Evolutionary conservation across 2,113 vertebrate genomes (phyloP), one percentile per base, ranked within the genome.

Genomic region (Notarius quadriscutis): DNA sequence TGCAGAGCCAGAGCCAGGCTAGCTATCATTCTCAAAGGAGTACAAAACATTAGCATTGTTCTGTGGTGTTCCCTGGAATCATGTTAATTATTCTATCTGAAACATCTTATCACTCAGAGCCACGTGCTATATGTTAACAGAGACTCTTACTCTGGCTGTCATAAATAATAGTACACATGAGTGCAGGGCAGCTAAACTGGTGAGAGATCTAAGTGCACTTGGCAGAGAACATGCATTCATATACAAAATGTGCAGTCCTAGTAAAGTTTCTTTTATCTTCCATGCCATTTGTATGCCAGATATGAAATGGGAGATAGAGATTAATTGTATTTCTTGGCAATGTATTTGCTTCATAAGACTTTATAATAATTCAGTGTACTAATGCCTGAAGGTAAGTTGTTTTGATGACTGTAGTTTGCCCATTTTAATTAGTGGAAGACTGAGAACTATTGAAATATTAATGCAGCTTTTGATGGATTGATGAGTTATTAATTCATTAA

Each of bases 91-190:
- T 89, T 86, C 55, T 65, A 83, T 78, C 69, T 65, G 62, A 65
- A 86, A 89, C 75, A 74, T 71, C 75, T 84, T 89, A 80, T 86
- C 62, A 60, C 63, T 74, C 25, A 48, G 65, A 77, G 53, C 62
- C 88, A 84, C 65, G 72, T 89, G 85, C 7, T n/a, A 53, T n/a
- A 78, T 71, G 72, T 18, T 60, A 72, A 34, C 72, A 86, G 65
- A 80, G 69, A 84, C 57, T 58, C 69, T 48, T 84, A 80, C 72
- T 55, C 41, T 48, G 53, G 7, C 74, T 80, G 72, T 80, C 25
- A 80, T 87, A 85, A 86, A 86, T 83, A 27, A 86, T 80, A 30
- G 50, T 30, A 81, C 79, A 82, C 67, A 58, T 72, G 79, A 82
- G 67, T 41, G 34, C 53, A 57, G n/a, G 62, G 58, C 27, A 57